A percentile compares a stretch with the other conserved stretches of the same genome.
Conservation (phyloP, 2,113 vertebrate species). For the Xyrauchen texanus region DNA sequence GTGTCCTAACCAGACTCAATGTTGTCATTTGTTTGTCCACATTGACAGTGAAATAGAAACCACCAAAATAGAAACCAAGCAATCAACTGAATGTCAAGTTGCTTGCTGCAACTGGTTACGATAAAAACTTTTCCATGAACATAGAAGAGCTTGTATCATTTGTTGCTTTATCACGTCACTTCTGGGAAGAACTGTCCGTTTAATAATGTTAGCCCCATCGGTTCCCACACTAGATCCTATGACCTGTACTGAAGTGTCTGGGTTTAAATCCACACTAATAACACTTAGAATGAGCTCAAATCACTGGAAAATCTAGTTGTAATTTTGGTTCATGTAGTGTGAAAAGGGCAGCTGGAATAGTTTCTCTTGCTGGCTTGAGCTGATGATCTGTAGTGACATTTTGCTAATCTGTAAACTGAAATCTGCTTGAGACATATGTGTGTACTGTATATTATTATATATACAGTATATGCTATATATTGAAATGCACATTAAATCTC, state of each 20-base stretch:
- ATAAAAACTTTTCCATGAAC: too few relatives aligned
- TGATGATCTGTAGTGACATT: neutral
- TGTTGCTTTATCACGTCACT: too few relatives aligned
- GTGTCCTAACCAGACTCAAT: too few relatives aligned
- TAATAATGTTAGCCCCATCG: too few relatives aligned
- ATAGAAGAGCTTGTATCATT: too few relatives aligned
- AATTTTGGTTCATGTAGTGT: neutral
- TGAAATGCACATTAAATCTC: too few relatives aligned
- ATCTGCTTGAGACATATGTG: neutral
- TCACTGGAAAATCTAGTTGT: neutral
- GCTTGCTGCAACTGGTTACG: too few relatives aligned
- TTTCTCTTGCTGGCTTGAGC: neutral
- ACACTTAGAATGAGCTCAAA: neutral
- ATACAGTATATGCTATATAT: neutral
- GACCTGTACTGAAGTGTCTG: conserved; percentile 3
- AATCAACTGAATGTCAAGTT: too few relatives aligned
- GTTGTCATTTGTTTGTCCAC: too few relatives aligned
- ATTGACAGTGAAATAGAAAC: too few relatives aligned
- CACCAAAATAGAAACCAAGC: too few relatives aligned
- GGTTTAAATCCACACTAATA: neutral
- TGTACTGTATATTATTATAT: neutral
- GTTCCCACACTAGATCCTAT: neutral
- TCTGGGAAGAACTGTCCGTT: too few relatives aligned
- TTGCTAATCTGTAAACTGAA: neutral
- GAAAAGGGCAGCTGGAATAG: neutral